Base-by-base conservation (phyloP, 2,113 vertebrate species). In the Pseudolaguvia tuberculata region DNA sequence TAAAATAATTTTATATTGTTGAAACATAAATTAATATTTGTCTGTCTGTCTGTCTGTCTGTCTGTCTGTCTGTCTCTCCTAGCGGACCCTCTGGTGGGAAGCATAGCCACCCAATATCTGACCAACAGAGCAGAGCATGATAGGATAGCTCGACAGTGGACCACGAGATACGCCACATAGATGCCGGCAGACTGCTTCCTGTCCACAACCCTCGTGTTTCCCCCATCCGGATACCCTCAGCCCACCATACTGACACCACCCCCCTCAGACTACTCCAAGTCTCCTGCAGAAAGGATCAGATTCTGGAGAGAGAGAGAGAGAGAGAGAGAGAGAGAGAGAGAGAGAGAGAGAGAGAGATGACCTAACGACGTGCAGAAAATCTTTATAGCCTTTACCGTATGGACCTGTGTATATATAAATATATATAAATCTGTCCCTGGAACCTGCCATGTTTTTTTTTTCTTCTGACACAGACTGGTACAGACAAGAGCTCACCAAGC, bases 141-240 rank as follows among this genome's bases (percentile, higher is more conserved):
- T 93, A 94, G 94, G 91, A 95, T 94, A 94, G 94, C 94, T 90
- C 92, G 94, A 91, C 93, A 95, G 93, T 95, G 93, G 94, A 94
- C 93, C 93, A 95, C 94, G 91, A 93, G 94, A 92, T 95, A 95
- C 78, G 93, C 94, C 83, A 95, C 94, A 94, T 95, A 95, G 93
- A 91, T 84, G 75, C 85, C 80, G 20, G 58, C 77, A 90, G 77
- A 55, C 39, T 14, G 17, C 23, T 57, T 35, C 14, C 69, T 29
- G 23, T 50, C 47, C 61, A 71, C 47, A 17, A 25, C 13, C 61
- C 61, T 25, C 61, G 48, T 39, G 15, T 65, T 48, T 59, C 29
- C 17, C 47, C 42, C 25, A 23, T 25, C 55, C 62, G 17, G 15
- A 31, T 42, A 86, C 85, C 88, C 9, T 29, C 20, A 27, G 7